A percentile compares a stretch with the other conserved stretches of the same genome.
Evolutionary conservation across 2,888 invertebrate genomes (phyloP).

Genomic region (Zygogramma bicolorata): DNA sequence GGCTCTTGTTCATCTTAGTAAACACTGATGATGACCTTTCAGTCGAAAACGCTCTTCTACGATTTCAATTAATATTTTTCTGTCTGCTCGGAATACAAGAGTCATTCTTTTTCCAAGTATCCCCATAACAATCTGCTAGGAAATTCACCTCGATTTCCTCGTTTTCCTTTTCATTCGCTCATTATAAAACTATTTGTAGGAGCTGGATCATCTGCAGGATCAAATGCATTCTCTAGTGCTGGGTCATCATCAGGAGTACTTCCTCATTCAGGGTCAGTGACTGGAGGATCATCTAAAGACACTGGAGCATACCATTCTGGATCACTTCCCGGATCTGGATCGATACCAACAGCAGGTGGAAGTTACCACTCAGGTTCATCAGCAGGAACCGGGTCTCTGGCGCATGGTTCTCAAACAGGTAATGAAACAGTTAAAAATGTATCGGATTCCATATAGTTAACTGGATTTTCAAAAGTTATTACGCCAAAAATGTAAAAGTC

Average conservation of each 20-base stretch:
- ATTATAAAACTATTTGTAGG: neutral
- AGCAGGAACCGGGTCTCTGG: neutral
- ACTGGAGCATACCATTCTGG: conserved; percentile 2
- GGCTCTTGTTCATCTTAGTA: too few relatives aligned
- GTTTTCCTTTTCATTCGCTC: neutral
- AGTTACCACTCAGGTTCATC: too few relatives aligned
- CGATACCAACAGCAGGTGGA: neutral
- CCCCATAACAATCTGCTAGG: too few relatives aligned
- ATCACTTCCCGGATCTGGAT: conserved; percentile 10
- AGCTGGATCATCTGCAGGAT: conserved; percentile 3
- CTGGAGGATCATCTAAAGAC: conserved; percentile 10
- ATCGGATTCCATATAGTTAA: too few relatives aligned
- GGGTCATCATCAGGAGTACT: neutral
- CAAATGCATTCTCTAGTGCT: neutral
- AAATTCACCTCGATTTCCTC: too few relatives aligned
- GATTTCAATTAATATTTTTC: too few relatives aligned
- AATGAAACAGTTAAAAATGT: neutral
- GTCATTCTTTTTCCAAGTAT: too few relatives aligned
- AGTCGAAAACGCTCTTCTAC: too few relatives aligned
- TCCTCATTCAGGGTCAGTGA: neutral
- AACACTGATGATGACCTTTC: too few relatives aligned
- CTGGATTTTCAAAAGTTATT: too few relatives aligned
- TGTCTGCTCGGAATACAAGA: too few relatives aligned
- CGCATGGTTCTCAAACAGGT: neutral
- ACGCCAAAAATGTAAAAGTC: too few relatives aligned